Evolutionary conservation across 2,797 vertebrate genomes (phyloP), one percentile per base, ranked within the genome.

Genomic region (Micromesistius poutassou): DNA sequence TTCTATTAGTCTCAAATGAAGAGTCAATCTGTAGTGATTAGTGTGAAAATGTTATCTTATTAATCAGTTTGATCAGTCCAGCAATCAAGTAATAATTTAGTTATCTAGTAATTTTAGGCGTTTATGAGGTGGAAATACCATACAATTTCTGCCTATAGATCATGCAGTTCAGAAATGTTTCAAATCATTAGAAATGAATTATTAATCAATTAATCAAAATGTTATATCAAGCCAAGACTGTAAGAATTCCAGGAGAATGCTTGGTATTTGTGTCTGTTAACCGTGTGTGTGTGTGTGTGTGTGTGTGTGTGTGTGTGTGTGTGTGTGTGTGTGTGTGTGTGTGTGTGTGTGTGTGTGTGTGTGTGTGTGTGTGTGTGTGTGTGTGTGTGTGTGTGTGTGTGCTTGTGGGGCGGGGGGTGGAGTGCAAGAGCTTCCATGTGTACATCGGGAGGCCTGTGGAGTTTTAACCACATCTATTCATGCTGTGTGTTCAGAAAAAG

Each of bases 401-500:
- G 55, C 25, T n/a, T 25, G 55, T 25, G 42, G 9, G 19, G 22
- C 1, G 77, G 72, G 50, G 50, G 50, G 5, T 19, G 50, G 19
- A 28, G 30, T 72, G 10, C 30, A 22, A 72, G 31, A 55, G 40
- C 30, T 74, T 79, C 19, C 25, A 8, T 66, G 14, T 42, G 35
- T 73, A 19, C 46, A 3, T 40, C 35, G 73, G 33, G 22, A n/a
- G 25, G 22, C 7, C 75, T 70, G 70, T 84, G 36, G 81, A 62
- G 50, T 35, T 40, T 85, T 92, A 91, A 93, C 86, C 75, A 74
- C n/a, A 85, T 88, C 80, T 87, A 74, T 89, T 76, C 85, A 81
- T 88, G 80, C 89, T 91, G 87, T 93, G 82, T 87, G 91, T 91
- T 94, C 88, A 94, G 93, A 94, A 94, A 94, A 93, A 93, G 78